Evolutionary conservation across 1,140 invertebrate genomes (phyloP).

Genomic region (Aleiodes sp.): DNA sequence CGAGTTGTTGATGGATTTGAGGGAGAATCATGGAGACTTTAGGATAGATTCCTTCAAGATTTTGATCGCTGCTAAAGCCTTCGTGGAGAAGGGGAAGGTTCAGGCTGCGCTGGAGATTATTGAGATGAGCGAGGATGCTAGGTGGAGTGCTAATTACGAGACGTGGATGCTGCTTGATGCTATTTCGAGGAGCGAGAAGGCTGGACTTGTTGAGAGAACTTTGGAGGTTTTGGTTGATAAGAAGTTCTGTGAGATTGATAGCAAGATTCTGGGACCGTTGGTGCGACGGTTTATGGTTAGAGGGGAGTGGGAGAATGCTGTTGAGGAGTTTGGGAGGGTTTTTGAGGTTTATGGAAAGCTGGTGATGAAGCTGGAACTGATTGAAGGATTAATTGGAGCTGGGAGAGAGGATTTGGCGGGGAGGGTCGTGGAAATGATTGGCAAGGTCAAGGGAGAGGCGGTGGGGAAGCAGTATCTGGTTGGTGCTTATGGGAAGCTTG

Average conservation of each 20-base stretch:
- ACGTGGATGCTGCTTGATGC: conserved; percentile 67
- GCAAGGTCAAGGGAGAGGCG: too few relatives aligned
- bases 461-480: too few relatives aligned
- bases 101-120: conserved; percentile 64
- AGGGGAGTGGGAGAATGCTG: conserved; percentile 61
- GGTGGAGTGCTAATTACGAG: conserved; percentile 49
- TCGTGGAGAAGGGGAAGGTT: conserved; percentile 63
- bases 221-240: conserved; percentile 60
- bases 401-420: conserved; percentile 23
- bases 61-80: conserved; percentile 65
- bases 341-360: conserved; percentile 62
- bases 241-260: conserved; percentile 64
- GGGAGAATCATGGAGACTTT: conserved; percentile 60
- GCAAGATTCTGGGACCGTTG: conserved; percentile 65
- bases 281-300: conserved; percentile 64
- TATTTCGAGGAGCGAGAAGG: conserved; percentile 50
- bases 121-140: conserved; percentile 52
- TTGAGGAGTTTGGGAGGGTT: conserved; percentile 60
- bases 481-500: too few relatives aligned
- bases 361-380: conserved; percentile 68
- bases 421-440: neutral
- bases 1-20: conserved; percentile 60
- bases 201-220: conserved; percentile 55
- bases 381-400: conserved; percentile 59
- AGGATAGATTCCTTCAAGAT: conserved; percentile 69